Base-by-base conservation (phyloP, 2,113 vertebrate genomes). In the Podiceps cristatus region DNA sequence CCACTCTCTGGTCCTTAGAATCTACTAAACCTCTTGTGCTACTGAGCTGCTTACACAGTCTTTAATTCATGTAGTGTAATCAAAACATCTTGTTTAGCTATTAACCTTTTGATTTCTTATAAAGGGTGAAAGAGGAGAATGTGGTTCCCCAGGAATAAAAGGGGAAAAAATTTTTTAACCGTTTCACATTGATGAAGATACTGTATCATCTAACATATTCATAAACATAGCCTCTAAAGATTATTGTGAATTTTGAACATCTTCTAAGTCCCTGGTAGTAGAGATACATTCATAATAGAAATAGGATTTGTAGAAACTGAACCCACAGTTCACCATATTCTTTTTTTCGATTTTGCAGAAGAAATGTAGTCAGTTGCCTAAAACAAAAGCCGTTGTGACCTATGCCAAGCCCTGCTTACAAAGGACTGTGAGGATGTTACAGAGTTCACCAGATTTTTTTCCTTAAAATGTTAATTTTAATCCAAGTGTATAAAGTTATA, bases 121-220 rank as follows among this genome's bases (percentile, higher is more conserved):
- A 80, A 85, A 99, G 99, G 99, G 99, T 47, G 98, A 98, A 91
- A 97, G 93, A 95, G 99, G 99, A 97, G 98, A 99, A 89, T 99
- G 99, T 95, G 99, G 99, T 22, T 90, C 98, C 67, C 98, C 98
- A 24, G 99, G 99, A 90, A 93, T 95, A 86, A 99, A 99, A 97
- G 99, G 99, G 80, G 98, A 98, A 93, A 96, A 64, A 86, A 99
- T 94, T 77, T 88, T 96, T 60, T 3, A 83, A 64, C 11, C 29
- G 11, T 52, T 88, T 78, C 23, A 33, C 4, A 1, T 50, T 73
- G 68, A 69, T 84, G 49, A 58, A 77, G 28, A 50, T 45, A 50
- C 28, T 68, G 60, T 50, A 80, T 50, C 7, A 18, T 62, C 10
- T 47, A 17, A 33, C 4, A 15, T 55, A 74, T 68, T 92, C 13